Evolutionary conservation across 1,140 invertebrate genomes (phyloP), one percentile per base, ranked within the genome.

Genomic region (Papilio helenus): DNA sequence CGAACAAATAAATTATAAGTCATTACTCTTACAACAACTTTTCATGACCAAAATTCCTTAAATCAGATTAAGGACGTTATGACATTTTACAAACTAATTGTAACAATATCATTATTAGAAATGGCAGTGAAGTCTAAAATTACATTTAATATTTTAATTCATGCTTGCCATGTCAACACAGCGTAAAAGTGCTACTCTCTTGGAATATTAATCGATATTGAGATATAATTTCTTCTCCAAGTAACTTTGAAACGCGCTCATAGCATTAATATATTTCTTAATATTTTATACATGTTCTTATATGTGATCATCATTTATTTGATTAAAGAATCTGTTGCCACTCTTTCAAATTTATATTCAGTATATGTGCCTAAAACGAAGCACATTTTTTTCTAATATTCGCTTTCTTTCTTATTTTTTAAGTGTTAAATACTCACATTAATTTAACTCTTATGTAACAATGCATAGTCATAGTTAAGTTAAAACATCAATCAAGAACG

Each of bases 81-180:
- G 23, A 68, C 16, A 29, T 68, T 68, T 68, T 68, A 68, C 61
- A 68, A 68, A 68, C 61, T 68, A 68, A 14, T 29, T 68, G 26
- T 68, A 34, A 65, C 29, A 68, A 23, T 68, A 68, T 29, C 14
- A 68, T 29, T 65, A 65, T 65, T 68, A 68, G 61, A 68, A 61
- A 68, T 68, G 61, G 61, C 61, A 68, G 61, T 68, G 61, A 68
- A 68, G 14, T 68, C 61, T 68, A 68, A 34, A 29, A 68, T 68
- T 68, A 68, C 26, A 16, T 34, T 68, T 68, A 68, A 5, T 68
- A 29, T 7, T 68, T 68, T 29, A 16, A 68, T 34, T 68, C 12
- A 29, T 68, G 12, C 26, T 29, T 18, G 61, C 61, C 26, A 68
- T 68, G 61, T 29, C 26, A 34, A 68, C 61, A 34, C 26, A 65